Evolutionary conservation across 1,140 invertebrate species (phyloP), one percentile per base, ranked within the genome.

Genomic region (Ptiloglossa arizonensis): DNA sequence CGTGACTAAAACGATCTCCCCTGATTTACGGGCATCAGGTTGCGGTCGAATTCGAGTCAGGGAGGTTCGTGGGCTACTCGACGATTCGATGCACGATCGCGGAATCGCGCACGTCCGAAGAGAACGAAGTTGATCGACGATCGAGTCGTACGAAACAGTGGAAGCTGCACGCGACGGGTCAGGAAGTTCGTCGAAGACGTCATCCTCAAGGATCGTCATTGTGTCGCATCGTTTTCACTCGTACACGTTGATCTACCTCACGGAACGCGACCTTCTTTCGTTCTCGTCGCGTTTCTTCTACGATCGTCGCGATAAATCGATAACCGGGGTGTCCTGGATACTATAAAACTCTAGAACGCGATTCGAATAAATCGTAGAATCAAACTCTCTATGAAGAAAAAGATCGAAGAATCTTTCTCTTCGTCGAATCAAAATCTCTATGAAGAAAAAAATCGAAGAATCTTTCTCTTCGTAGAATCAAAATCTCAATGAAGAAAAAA

Each of bases 131-230:
- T 72, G 57, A 79, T 64, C 70, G 46, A 74, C 27, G 15, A 64
- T 76, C 54, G 29, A 46, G 62, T 46, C 29, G 32, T 56, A 48
- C 41, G 19, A 29, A 44, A 44, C 5, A 13, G 48, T 38, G 9
- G 32, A 62, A 5, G 17, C 24, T 5, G 44, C 70, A 77, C 24
- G 72, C 59, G 41, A 66, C 38, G 17, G 73, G 54, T 82, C 59
- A 48, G 62, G 50, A 66, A 71, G 73, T 48, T 81, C 27, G 66
- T 3, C 5, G 32, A 8, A 9, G 19, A 74, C 19, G 27, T 54
- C 52, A 32, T 71, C 15, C n/a, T 15, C 48, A 29, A 74, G 46
- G n/a, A 56, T 68, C 2, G 24, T 19, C 13, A 52, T 54, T 38
- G 57, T 22, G 19, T 48, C 27, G 35, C 11, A 15, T 60, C 22